These are phyloP conservation scores for Cephalopachus bancanus DNA, from an alignment of 2,797 vertebrate genomes.

Conservation along the genomic window DNA sequence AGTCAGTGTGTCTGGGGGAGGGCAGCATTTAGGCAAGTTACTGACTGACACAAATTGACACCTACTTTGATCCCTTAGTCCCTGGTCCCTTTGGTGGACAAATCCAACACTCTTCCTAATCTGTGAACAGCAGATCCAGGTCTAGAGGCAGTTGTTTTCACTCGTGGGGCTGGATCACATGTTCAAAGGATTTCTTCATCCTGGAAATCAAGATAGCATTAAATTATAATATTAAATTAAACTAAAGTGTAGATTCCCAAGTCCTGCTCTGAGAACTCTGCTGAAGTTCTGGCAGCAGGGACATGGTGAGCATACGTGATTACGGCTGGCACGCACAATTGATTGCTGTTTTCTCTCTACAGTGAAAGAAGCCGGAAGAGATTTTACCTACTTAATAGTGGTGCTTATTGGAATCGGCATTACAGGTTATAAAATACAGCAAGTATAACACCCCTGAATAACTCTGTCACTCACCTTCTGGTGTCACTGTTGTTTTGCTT, in stretches of 20 bases:
- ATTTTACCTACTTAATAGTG: slow-evolving; percentile 95
- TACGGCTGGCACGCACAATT: rapidly evolving
- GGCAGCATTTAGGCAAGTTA: neutral
- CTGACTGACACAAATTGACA: neutral
- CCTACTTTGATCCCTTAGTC: neutral
- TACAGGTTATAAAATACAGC: slow-evolving; percentile 92
- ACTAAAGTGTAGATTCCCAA: neutral
- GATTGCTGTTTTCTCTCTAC: slow-evolving; percentile 80
- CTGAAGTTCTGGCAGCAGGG: neutral
- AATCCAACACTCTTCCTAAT: neutral
- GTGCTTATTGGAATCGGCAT: slow-evolving; percentile 94
- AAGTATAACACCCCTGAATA: slow-evolving; percentile 52
- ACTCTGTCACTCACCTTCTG: neutral
- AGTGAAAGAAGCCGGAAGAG: slow-evolving; percentile 97
- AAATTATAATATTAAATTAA: neutral
- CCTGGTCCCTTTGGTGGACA: neutral
- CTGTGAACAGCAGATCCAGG: neutral
- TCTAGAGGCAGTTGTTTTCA: neutral
- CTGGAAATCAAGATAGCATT: neutral
- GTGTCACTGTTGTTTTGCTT: slow-evolving; percentile 41
- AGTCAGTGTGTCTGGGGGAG: neutral
- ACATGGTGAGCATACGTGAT: rapidly evolving
- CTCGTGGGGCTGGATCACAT: neutral
- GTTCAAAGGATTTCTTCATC: neutral
- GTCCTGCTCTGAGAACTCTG: neutral